Conservation (phyloP, 2,797 vertebrate genomes). For the Chrosomus eos region DNA sequence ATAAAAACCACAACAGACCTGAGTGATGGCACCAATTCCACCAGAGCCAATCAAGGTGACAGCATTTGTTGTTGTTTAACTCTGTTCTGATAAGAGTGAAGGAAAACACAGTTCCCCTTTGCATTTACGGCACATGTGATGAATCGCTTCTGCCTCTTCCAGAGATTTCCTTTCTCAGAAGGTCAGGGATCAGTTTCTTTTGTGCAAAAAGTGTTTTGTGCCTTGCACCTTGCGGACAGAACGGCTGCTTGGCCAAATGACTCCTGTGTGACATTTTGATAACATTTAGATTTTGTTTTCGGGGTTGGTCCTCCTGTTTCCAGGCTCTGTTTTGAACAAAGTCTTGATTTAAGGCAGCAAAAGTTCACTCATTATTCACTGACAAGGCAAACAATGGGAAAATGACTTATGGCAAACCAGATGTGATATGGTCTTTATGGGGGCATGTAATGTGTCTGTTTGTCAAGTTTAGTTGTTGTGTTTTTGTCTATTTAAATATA, state of each 20-base stretch:
- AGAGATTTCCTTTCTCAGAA: conserved; percentile 27
- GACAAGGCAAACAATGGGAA: conserved; percentile 25
- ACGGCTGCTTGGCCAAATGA: background rate
- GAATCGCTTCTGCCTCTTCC: conserved; percentile 22
- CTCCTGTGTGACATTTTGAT: conserved; percentile 40
- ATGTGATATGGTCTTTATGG: background rate
- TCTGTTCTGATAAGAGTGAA: conserved; percentile 24
- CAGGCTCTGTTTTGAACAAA: background rate
- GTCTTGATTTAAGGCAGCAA: conserved; percentile 12
- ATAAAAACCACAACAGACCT: conserved; percentile 17
- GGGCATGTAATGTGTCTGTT: background rate
- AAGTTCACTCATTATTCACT: conserved; percentile 24
- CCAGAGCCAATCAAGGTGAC: conserved; percentile 26
- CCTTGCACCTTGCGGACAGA: background rate
- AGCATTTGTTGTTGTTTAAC: conserved; percentile 27
- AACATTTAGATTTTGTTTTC: conserved; percentile 37
- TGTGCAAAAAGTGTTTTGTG: conserved; percentile 28
- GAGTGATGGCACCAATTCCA: conserved; percentile 31
- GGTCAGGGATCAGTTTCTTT: conserved; percentile 38
- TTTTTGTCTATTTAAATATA: background rate
- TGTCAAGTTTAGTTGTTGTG: background rate
- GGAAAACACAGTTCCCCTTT: conserved; percentile 9
- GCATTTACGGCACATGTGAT: conserved; percentile 19
- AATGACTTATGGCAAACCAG: conserved; percentile 10
- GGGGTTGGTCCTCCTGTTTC: conserved; percentile 22